Conservation (phyloP, 2,888 invertebrate genomes). For the Tortrix viridana region DNA sequence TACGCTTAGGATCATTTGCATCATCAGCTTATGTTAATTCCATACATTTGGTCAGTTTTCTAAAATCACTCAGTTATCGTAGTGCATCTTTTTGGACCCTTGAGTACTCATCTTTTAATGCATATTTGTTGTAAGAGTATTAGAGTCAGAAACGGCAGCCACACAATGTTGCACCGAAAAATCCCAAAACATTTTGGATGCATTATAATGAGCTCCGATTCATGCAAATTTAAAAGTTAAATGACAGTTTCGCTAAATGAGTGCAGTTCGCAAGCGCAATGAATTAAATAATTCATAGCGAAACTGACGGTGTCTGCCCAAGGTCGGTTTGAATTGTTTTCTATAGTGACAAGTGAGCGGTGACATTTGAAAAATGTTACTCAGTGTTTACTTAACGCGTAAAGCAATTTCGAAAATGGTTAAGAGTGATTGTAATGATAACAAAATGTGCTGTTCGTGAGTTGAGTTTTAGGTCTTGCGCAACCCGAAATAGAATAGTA, state of each 20-base stretch:
- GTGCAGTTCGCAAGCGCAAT: constrained; percentile 7
- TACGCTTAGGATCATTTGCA: no score
- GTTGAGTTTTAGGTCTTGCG: neutral
- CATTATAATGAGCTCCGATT: no score
- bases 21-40: no score
- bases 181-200: no score
- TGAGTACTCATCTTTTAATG: no score
- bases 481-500: neutral
- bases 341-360: constrained; percentile 1
- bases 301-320: constrained; percentile 13
- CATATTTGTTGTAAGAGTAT: no score
- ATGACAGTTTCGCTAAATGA: neutral
- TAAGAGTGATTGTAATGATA: neutral
- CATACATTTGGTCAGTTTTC: no score
- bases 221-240: no score
- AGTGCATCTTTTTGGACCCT: no score
- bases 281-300: constrained; percentile 18
- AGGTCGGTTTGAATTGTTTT: constrained; percentile 16
- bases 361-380: constrained; percentile 25
- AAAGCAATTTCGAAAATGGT: constrained; percentile 7
- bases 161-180: no score
- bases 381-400: constrained; percentile 18
- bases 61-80: no score
- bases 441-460: neutral
- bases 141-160: no score